Percentiles rank a stretch among this genome's conserved stretches.
phyloP scores from a whole-genome alignment of 2,113 vertebrate genomes.

The Melanerpes formicivorus region DNA sequence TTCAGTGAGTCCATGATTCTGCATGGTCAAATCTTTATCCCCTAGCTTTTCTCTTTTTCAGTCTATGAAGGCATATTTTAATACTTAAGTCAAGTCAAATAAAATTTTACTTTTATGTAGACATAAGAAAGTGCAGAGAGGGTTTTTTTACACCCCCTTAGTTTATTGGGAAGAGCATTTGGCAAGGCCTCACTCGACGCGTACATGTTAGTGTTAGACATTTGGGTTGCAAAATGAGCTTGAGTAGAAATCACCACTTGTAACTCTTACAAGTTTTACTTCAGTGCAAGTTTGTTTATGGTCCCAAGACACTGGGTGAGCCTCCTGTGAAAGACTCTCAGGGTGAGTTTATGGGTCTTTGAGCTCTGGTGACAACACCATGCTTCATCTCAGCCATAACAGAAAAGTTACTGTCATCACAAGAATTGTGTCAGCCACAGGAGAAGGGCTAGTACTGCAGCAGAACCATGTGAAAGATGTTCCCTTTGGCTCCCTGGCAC shows the following conservation, averaged over 20 bases:
- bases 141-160: background rate
- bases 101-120: background rate
- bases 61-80: background rate
- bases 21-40: background rate
- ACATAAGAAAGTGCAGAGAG: background rate
- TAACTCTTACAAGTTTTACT: background rate
- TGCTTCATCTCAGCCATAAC: background rate
- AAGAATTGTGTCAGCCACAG: constrained; percentile 25
- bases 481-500: constrained; percentile 32
- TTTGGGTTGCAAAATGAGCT: background rate
- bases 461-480: background rate
- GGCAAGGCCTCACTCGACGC: background rate
- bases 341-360: background rate
- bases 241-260: background rate
- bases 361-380: background rate
- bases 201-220: background rate
- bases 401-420: constrained; percentile 19
- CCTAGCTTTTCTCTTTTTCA: background rate
- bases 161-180: background rate
- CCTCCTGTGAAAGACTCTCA: background rate
- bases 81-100: background rate
- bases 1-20: no score
- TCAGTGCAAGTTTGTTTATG: background rate
- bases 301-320: constrained; percentile 19
- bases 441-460: background rate